A percentile compares a stretch with the other conserved stretches of the same genome.
Conservation (phyloP, 2,888 invertebrate species). For the Salpingus planirostris region DNA sequence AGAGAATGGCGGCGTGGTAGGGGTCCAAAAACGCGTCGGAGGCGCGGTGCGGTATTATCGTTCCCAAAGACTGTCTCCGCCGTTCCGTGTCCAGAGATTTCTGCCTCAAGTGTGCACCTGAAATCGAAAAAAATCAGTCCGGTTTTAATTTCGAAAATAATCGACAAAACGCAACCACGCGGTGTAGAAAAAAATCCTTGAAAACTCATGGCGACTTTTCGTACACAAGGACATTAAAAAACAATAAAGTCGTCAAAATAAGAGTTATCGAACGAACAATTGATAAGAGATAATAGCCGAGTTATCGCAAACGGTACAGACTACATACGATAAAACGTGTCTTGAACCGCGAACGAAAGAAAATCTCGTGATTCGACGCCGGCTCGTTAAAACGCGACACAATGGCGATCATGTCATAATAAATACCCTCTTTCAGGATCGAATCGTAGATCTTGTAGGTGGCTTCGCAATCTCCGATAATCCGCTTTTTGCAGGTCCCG, state of each 20-base stretch:
- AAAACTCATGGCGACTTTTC: no score
- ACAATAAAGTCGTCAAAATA: no score
- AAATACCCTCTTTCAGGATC: conserved; percentile 67
- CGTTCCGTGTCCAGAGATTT: conserved; percentile 69
- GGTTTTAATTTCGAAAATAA: background rate
- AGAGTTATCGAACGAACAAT: no score
- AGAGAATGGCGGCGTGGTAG: conserved; percentile 81
- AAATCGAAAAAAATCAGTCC: background rate
- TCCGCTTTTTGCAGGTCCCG: conserved; percentile 45
- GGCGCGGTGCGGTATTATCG: conserved; percentile 55
- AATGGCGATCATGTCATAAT: conserved; percentile 3
- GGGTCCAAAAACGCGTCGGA: conserved; percentile 78
- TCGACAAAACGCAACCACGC: background rate
- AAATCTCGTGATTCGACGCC: no score
- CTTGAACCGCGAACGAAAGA: no score
- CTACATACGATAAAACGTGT: no score
- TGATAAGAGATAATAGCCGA: no score
- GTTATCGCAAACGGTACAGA: no score
- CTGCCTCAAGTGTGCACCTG: conserved; percentile 69
- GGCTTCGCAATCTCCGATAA: conserved; percentile 67
- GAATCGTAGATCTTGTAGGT: conserved; percentile 75
- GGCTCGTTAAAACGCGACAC: background rate
- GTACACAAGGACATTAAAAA: no score
- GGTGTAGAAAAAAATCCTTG: background rate
- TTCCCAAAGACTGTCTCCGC: conserved; percentile 69